Evolutionary conservation across 2,888 invertebrate genomes (phyloP).

Genomic region (Bombylius discolor): DNA sequence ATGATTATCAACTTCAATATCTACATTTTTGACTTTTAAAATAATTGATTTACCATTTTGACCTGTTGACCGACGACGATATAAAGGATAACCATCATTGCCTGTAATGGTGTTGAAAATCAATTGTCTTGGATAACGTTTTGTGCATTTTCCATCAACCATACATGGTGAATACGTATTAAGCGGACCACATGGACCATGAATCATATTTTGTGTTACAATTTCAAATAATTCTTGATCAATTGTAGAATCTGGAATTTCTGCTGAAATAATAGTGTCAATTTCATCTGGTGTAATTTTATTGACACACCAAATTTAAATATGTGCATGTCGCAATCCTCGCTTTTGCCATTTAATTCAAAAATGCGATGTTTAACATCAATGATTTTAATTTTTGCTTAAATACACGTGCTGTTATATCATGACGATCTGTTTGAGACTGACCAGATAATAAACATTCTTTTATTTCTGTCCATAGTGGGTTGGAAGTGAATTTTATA

Average conservation of each 20-base stretch:
- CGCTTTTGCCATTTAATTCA: no score
- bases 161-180: slow-evolving; percentile 21
- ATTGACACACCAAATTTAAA: slow-evolving; percentile 14
- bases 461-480: not conserved
- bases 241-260: slow-evolving; percentile 5
- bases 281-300: slow-evolving; percentile 15
- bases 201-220: slow-evolving; percentile 21
- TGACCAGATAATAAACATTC: not conserved
- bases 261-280: slow-evolving; percentile 5
- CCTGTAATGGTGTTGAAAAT: no score
- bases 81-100: slow-evolving; percentile 24
- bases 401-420: slow-evolving; percentile 8
- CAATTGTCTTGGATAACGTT: no score
- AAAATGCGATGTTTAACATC: no score
- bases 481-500: not conserved
- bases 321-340: slow-evolving; percentile 15
- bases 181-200: slow-evolving; percentile 27
- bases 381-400: not conserved
- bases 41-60: slow-evolving; percentile 10
- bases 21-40: slow-evolving; percentile 10
- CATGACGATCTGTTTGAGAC: not conserved
- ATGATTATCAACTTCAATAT: slow-evolving; percentile 20
- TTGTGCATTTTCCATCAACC: no score
- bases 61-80: slow-evolving; percentile 13
- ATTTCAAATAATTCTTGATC: slow-evolving; percentile 20